Percentiles rank a stretch among this genome's conserved stretches.
phyloP scores from a whole-genome alignment of 64 coral and sea anemone species.

The Dendronephthya gigantea region DNA sequence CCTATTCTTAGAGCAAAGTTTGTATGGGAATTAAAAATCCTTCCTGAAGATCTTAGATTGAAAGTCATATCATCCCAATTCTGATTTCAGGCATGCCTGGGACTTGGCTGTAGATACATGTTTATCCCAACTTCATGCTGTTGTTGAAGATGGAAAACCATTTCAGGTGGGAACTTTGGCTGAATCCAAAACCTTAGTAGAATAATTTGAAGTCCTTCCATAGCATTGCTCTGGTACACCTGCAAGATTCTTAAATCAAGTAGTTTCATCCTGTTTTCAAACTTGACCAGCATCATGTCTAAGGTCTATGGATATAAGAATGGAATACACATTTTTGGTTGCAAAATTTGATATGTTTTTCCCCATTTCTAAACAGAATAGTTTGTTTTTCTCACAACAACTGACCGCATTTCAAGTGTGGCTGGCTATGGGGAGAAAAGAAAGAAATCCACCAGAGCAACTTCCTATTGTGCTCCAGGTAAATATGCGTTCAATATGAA shows the following conservation, averaged over 20 bases:
- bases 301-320: too few species aligned
- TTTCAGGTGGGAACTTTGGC: conserved; percentile 46
- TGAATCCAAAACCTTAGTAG: too few species aligned
- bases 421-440: conserved; percentile 79
- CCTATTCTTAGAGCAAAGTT: not conserved
- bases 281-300: too few species aligned
- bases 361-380: conserved; percentile 47
- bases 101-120: conserved; percentile 93
- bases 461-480: conserved; percentile 79
- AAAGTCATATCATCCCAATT: not conserved
- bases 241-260: too few species aligned
- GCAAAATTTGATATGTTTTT: not conserved
- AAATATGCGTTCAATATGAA: not conserved
- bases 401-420: conserved; percentile 95
- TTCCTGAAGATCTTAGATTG: not conserved
- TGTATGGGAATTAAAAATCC: not conserved
- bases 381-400: conserved; percentile 86
- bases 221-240: not conserved
- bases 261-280: too few species aligned
- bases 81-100: conserved; percentile 70
- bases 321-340: not conserved
- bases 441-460: conserved; percentile 77
- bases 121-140: conserved; percentile 67
- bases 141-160: conserved; percentile 58
- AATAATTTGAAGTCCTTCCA: not conserved